These are phyloP conservation scores for Oasisia sp. DNA, from an alignment of 2,888 invertebrate species.

Conservation along the genomic window DNA sequence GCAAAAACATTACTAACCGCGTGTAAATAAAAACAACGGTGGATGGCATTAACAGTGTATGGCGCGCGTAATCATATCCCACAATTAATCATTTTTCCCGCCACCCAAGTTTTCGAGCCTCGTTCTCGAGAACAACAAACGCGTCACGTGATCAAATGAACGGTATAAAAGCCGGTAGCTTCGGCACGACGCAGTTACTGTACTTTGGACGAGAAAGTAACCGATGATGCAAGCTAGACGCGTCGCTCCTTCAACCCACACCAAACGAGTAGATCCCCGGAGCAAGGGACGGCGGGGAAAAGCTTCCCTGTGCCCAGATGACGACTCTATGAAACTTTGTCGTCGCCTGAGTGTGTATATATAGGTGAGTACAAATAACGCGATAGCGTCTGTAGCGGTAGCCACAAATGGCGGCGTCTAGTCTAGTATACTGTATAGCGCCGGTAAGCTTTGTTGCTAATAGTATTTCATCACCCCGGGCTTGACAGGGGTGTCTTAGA, in stretches of 20 bases:
- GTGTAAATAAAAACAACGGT: too few species aligned
- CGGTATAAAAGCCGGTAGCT: neutral
- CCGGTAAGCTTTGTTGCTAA: too few species aligned
- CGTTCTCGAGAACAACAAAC: neutral
- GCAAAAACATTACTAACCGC: too few species aligned
- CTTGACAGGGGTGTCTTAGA: neutral
- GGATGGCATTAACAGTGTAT: neutral
- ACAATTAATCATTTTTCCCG: neutral
- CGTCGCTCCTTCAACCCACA: neutral
- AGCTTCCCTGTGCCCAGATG: conserved; percentile 13
- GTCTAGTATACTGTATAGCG: too few species aligned
- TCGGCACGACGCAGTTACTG: neutral
- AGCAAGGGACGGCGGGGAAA: neutral
- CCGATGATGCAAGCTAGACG: conserved; percentile 12
- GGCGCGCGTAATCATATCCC: neutral
- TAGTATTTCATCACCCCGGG: neutral
- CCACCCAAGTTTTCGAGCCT: neutral
- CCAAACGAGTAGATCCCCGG: neutral
- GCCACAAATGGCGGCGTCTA: too few species aligned
- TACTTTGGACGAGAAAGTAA: neutral
- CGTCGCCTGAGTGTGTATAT: conserved; percentile 12
- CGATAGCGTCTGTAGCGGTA: neutral
- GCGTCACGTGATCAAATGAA: neutral
- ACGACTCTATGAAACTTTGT: neutral
- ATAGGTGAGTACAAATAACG: neutral